These are phyloP conservation scores for Caenorhabditis parvicauda DNA, from an alignment of 2,888 invertebrate genomes.

Conservation along the genomic window DNA sequence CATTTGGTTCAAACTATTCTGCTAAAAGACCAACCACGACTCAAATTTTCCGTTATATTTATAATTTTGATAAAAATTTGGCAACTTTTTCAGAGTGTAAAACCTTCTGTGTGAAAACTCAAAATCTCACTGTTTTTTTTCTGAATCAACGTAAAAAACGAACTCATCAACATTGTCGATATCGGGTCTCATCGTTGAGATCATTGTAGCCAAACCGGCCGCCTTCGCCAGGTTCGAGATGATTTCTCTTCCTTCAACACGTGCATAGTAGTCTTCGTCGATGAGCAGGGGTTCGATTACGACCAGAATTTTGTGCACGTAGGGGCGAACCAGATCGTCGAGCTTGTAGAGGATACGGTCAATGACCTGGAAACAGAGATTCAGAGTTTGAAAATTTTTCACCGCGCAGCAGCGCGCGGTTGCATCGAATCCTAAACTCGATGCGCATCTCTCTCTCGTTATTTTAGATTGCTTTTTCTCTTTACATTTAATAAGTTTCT, in stretches of 20 bases:
- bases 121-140: neutral
- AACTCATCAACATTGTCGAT: constrained; percentile 80
- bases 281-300: constrained; percentile 97
- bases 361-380: constrained; percentile 67
- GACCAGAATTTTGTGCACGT: constrained; percentile 98
- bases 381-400: too few relatives aligned
- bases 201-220: constrained; percentile 98
- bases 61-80: too few relatives aligned
- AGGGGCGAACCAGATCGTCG: constrained; percentile 95
- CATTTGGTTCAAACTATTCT: too few relatives aligned
- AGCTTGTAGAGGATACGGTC: constrained; percentile 96
- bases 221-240: constrained; percentile 95
- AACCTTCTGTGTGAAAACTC: too few relatives aligned
- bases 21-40: too few relatives aligned
- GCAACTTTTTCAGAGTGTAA: too few relatives aligned
- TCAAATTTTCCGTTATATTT: too few relatives aligned
- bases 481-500: too few relatives aligned
- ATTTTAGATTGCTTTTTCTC: too few relatives aligned
- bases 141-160: constrained; percentile 9
- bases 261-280: constrained; percentile 99
- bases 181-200: constrained; percentile 98
- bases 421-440: too few relatives aligned
- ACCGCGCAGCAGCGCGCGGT: too few relatives aligned
- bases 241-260: constrained; percentile 95
- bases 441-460: too few relatives aligned